Evolutionary conservation across 1,140 invertebrate species (phyloP).

Genomic region (Oncopodura yosiiana): DNA sequence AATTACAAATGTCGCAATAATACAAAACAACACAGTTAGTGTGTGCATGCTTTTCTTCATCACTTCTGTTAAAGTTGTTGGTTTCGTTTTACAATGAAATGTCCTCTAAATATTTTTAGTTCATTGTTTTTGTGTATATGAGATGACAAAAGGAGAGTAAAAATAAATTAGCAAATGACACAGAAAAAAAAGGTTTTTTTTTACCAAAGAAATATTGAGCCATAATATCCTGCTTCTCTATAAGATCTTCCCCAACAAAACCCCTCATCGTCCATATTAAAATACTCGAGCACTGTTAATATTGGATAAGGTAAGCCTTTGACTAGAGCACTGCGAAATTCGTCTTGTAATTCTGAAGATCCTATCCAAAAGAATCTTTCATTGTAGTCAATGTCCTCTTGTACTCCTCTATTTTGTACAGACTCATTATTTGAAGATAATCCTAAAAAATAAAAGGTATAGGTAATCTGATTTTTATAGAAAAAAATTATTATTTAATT

Average conservation of each 20-base stretch:
- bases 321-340: constrained; percentile 68
- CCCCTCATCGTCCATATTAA: constrained; percentile 88
- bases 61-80: too few species aligned
- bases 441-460: constrained; percentile 44
- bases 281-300: constrained; percentile 90
- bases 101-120: too few species aligned
- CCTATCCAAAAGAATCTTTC: constrained; percentile 85
- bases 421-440: constrained; percentile 46
- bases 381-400: constrained; percentile 85
- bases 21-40: too few species aligned
- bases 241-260: constrained; percentile 93
- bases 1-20: too few species aligned
- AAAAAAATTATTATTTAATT: not conserved
- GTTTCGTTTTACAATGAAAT: too few species aligned
- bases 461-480: not conserved
- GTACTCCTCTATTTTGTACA: constrained; percentile 37
- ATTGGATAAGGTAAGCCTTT: constrained; percentile 92
- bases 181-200: constrained; percentile 23
- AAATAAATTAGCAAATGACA: not conserved
- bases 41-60: too few species aligned
- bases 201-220: constrained; percentile 81
- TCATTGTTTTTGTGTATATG: too few species aligned
- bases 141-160: too few species aligned
- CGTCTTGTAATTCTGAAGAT: constrained; percentile 66
- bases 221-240: constrained; percentile 85